Evolutionary conservation across 2,888 invertebrate genomes (phyloP).

Genomic region (Acrobasis suavella): DNA sequence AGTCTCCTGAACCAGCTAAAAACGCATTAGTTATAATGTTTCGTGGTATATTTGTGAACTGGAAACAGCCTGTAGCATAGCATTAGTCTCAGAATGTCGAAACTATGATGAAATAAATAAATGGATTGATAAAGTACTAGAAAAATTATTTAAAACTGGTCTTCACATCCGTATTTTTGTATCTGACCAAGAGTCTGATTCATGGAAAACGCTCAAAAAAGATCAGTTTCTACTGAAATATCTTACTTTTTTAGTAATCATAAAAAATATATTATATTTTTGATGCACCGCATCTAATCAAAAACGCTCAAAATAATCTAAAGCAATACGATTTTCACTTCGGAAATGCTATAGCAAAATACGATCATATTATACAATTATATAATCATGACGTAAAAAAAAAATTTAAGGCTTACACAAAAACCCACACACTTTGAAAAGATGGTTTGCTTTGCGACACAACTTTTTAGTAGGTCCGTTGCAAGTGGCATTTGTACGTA

Average conservation of each 20-base stretch:
- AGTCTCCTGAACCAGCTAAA: too few relatives aligned
- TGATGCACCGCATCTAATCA: conserved; percentile 33
- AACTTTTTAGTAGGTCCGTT: too few relatives aligned
- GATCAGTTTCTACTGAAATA: conserved; percentile 23
- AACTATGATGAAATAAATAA: conserved; percentile 26
- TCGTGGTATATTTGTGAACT: too few relatives aligned
- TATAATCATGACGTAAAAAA: too few relatives aligned
- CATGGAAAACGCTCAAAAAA: conserved; percentile 28
- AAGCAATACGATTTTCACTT: conserved; percentile 32
- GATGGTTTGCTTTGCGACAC: too few relatives aligned
- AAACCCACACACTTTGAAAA: too few relatives aligned
- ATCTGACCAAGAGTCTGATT: conserved; percentile 27
- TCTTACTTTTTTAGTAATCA: conserved; percentile 28
- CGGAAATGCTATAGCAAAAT: conserved; percentile 29
- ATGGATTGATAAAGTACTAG: conserved; percentile 32
- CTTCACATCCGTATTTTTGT: conserved; percentile 26
- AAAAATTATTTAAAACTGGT: conserved; percentile 29
- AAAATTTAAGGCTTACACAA: too few relatives aligned
- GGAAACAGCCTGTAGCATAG: too few relatives aligned
- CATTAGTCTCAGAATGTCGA: too few relatives aligned
- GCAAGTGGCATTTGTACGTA: too few relatives aligned
- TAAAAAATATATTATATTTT: conserved; percentile 34
- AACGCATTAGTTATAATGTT: too few relatives aligned
- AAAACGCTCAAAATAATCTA: conserved; percentile 30
- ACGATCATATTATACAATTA: conserved; percentile 29